These are phyloP conservation scores for Phyllotreta striolata DNA, from an alignment of 2,888 invertebrate species.

Conservation along the genomic window DNA sequence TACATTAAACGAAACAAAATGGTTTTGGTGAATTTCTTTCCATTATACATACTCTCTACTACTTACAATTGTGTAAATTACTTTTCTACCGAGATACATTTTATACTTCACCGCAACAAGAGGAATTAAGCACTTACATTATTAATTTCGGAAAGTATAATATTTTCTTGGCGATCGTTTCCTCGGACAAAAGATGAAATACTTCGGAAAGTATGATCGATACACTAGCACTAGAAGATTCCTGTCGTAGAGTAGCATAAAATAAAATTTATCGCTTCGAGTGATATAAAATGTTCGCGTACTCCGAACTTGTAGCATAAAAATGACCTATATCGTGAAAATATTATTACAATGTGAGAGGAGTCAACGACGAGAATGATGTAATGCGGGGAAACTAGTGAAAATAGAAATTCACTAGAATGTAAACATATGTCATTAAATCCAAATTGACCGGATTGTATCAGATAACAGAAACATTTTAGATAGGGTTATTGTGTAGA, in stretches of 20 bases:
- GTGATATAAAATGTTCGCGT: neutral
- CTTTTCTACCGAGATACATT: too few species aligned
- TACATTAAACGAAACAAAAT: too few species aligned
- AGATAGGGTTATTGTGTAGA: too few species aligned
- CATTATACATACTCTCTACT: too few species aligned
- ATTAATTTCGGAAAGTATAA: neutral
- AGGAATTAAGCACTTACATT: neutral
- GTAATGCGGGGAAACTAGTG: too few species aligned
- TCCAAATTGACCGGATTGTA: too few species aligned
- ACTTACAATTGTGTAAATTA: too few species aligned
- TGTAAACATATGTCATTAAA: too few species aligned
- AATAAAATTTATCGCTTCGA: constrained; percentile 7
- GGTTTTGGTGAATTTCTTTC: too few species aligned
- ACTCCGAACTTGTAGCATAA: neutral
- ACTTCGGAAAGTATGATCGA: neutral
- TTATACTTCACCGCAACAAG: too few species aligned
- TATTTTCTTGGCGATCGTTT: neutral
- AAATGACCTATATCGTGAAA: constrained; percentile 5
- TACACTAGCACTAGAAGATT: constrained; percentile 1
- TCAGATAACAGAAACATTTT: too few species aligned
- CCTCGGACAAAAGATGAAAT: neutral
- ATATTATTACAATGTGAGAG: constrained; percentile 1
- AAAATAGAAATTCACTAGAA: too few species aligned
- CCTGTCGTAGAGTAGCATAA: constrained; percentile 10
- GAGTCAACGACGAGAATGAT: constrained; percentile 3